Percentiles rank a stretch among this genome's conserved stretches.
phyloP scores from a whole-genome alignment of 2,113 vertebrate species.

The Phaethornis superciliosus region DNA sequence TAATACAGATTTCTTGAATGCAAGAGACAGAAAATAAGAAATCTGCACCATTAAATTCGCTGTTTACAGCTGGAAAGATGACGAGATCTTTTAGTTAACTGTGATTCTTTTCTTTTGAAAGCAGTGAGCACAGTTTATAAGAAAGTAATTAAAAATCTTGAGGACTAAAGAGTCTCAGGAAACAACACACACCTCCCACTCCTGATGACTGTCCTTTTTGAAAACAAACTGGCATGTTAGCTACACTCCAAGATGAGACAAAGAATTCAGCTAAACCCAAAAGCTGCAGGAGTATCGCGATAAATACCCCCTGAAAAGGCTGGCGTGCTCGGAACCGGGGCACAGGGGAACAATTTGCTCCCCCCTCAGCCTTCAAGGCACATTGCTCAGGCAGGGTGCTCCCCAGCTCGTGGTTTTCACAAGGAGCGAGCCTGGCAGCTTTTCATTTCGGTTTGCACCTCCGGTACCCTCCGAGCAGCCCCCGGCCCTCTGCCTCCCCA shows the following conservation, averaged over 20 bases:
- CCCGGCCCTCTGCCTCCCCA: background rate
- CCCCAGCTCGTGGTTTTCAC: background rate
- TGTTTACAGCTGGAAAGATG: slow-evolving; percentile 1
- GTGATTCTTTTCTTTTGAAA: background rate
- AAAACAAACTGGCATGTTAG: background rate
- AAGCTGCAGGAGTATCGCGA: background rate
- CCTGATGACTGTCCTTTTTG: slow-evolving; percentile 36
- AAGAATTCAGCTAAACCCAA: background rate
- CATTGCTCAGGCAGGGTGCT: background rate
- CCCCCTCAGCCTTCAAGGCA: background rate
- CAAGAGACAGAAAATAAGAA: background rate
- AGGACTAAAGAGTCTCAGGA: slow-evolving; percentile 13
- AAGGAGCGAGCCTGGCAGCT: background rate
- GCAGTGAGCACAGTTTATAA: background rate
- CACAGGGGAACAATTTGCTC: background rate
- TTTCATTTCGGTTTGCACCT: slow-evolving; percentile 36
- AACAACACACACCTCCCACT: slow-evolving; percentile 4
- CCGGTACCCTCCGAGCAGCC: background rate
- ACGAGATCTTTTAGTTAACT: background rate
- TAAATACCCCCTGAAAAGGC: background rate
- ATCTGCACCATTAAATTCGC: background rate
- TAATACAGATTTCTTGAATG: slow-evolving; percentile 1
- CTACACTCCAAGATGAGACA: background rate
- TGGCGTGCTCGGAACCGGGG: background rate
- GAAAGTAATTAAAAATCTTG: slow-evolving; percentile 2